These are phyloP conservation scores for Patella ulyssiponensis DNA, from an alignment of 2,888 invertebrate genomes.

Conservation along the genomic window DNA sequence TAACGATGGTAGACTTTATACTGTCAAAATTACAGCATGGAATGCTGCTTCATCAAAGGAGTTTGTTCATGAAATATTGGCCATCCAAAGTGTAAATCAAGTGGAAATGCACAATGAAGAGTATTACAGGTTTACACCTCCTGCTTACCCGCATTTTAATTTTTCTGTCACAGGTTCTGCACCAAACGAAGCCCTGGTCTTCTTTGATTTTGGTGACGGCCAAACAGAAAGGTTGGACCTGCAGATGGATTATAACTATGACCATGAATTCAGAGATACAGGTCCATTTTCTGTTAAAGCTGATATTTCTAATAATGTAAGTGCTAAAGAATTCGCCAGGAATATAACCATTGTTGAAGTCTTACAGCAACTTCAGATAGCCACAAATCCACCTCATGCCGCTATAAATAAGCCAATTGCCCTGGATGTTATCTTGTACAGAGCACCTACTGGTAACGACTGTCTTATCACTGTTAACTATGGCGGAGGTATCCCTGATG, in stretches of 20 bases:
- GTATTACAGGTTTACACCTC: conserved; percentile 38
- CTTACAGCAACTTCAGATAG: conserved; percentile 30
- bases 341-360: conserved; percentile 24
- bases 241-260: conserved; percentile 23
- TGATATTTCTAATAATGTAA: conserved; percentile 45
- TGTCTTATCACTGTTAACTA: conserved; percentile 44
- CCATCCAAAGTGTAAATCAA: conserved; percentile 47
- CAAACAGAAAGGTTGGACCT: conserved; percentile 13
- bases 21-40: conserved; percentile 38
- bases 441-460: conserved; percentile 41
- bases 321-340: conserved; percentile 32
- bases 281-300: conserved; percentile 38
- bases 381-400: conserved; percentile 35
- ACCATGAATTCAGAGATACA: conserved; percentile 33
- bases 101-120: conserved; percentile 37
- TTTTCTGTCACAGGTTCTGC: conserved; percentile 28
- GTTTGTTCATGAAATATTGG: conserved; percentile 31
- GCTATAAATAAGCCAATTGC: conserved; percentile 39
- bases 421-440: conserved; percentile 41
- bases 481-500: not conserved
- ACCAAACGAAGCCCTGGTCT: conserved; percentile 49
- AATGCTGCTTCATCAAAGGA: conserved; percentile 42
- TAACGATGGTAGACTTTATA: conserved; percentile 39
- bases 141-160: conserved; percentile 36
- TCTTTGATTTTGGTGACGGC: conserved; percentile 52